Percentiles rank a stretch among this genome's conserved stretches.
These are phyloP conservation scores for Camponotus vicinus DNA, from an alignment of 1,140 invertebrate genomes.

Conservation along the genomic window DNA sequence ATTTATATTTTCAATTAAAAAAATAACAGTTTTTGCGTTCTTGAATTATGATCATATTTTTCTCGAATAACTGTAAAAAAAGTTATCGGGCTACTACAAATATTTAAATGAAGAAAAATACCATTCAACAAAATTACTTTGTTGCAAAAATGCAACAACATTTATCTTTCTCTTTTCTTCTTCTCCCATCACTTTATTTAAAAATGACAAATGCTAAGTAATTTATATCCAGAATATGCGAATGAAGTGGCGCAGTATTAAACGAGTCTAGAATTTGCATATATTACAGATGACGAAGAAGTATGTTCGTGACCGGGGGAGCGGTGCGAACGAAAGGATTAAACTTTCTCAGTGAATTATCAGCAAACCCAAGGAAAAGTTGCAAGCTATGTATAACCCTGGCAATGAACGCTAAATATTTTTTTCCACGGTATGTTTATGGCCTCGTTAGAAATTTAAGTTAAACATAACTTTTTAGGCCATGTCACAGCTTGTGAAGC, in stretches of 20 bases:
- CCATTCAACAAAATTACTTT: constrained; percentile 5
- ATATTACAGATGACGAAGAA: constrained; percentile 33
- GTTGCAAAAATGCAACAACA: neutral
- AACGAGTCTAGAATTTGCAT: constrained; percentile 26
- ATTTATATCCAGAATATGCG: constrained; percentile 46
- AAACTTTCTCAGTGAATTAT: constrained; percentile 47
- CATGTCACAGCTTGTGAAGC: constrained; percentile 39
- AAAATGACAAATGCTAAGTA: constrained; percentile 28
- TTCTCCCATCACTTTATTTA: neutral
- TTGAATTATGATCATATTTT: constrained; percentile 24
- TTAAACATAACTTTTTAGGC: constrained; percentile 48
- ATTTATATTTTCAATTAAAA: no score
- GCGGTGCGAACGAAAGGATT: constrained; percentile 38
- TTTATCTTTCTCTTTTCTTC: neutral
- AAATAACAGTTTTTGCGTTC: neutral
- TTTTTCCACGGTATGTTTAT: constrained; percentile 21
- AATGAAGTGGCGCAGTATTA: neutral
- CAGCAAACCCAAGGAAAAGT: constrained; percentile 32
- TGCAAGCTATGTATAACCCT: constrained; percentile 8
- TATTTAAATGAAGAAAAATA: constrained; percentile 1
- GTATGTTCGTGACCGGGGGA: neutral
- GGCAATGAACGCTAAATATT: constrained; percentile 11
- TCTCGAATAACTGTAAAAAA: constrained; percentile 32
- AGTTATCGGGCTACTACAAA: neutral
- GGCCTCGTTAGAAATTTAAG: constrained; percentile 32